These are phyloP conservation scores for Thymallus thymallus DNA, from an alignment of 2,113 vertebrate species.

Conservation along the genomic window DNA sequence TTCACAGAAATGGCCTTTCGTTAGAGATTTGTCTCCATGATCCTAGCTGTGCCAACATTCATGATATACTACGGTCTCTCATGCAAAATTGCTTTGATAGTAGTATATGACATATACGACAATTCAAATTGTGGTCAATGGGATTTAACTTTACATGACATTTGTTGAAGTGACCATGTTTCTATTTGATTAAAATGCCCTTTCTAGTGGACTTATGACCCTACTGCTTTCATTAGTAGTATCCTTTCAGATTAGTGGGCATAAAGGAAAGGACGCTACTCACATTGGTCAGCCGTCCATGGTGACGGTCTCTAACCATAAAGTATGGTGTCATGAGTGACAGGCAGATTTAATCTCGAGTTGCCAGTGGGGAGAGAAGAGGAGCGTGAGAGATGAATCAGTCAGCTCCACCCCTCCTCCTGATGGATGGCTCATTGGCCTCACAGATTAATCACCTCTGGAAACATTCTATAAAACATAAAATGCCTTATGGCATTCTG, in stretches of 20 bases:
- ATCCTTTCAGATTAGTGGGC: not conserved
- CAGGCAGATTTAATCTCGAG: conserved; percentile 58
- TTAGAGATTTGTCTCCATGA: not conserved
- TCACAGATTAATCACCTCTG: conserved; percentile 38
- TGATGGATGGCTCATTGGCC: conserved; percentile 56
- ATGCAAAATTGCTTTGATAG: no score
- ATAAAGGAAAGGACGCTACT: not conserved
- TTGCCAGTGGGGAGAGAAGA: conserved; percentile 57
- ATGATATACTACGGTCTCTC: not conserved
- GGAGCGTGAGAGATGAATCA: conserved; percentile 29
- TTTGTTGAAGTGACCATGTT: not conserved
- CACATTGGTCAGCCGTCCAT: conserved; percentile 16
- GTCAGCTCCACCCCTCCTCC: conserved; percentile 25
- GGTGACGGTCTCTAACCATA: conserved; percentile 44
- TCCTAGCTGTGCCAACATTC: not conserved
- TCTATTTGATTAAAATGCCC: not conserved
- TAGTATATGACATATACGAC: not conserved
- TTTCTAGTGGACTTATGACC: not conserved
- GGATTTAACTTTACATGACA: not conserved
- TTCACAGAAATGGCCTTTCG: not conserved
- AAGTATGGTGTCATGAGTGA: conserved; percentile 46
- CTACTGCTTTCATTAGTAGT: not conserved
- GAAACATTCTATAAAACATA: conserved; percentile 42
- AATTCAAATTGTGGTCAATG: no score
- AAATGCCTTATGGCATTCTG: conserved; percentile 52